phyloP scores from a whole-genome alignment of 2,797 vertebrate genomes.

The Onychomys arenicola region DNA sequence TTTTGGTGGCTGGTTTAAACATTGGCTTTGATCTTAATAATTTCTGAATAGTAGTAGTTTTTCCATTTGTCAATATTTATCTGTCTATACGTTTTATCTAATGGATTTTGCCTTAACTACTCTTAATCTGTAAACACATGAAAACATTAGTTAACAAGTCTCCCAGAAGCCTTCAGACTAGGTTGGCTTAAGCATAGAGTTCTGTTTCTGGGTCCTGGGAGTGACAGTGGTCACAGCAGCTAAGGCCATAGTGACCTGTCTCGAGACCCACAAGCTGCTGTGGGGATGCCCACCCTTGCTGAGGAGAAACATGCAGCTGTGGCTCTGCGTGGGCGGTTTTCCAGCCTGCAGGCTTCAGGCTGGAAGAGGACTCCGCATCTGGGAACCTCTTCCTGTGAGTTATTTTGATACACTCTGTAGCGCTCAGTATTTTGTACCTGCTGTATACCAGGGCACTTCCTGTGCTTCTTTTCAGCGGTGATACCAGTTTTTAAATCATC shows the following conservation, averaged over 20 bases:
- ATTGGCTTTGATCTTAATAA: background rate
- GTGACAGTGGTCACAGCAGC: background rate
- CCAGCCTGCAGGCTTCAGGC: slow-evolving; percentile 1
- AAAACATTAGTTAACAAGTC: background rate
- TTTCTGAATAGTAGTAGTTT: background rate
- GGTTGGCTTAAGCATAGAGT: background rate
- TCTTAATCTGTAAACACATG: slow-evolving; percentile 43
- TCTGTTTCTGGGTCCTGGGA: slow-evolving; percentile 32
- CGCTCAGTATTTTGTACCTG: background rate
- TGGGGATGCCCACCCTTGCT: background rate
- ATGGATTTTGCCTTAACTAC: slow-evolving; percentile 29
- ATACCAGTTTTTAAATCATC: background rate
- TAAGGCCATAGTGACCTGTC: background rate
- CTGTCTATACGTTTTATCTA: slow-evolving; percentile 32
- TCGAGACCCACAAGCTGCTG: background rate
- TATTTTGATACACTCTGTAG: background rate
- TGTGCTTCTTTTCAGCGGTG: background rate
- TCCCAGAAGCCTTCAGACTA: background rate
- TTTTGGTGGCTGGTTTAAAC: background rate
- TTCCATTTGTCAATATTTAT: background rate
- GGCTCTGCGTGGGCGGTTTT: background rate
- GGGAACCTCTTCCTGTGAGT: slow-evolving; percentile 48
- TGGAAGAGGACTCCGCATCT: slow-evolving; percentile 43
- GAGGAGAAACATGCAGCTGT: background rate
- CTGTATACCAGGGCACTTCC: background rate